phyloP scores from a whole-genome alignment of 2,888 invertebrate species.

The Ophioninae sp. region DNA sequence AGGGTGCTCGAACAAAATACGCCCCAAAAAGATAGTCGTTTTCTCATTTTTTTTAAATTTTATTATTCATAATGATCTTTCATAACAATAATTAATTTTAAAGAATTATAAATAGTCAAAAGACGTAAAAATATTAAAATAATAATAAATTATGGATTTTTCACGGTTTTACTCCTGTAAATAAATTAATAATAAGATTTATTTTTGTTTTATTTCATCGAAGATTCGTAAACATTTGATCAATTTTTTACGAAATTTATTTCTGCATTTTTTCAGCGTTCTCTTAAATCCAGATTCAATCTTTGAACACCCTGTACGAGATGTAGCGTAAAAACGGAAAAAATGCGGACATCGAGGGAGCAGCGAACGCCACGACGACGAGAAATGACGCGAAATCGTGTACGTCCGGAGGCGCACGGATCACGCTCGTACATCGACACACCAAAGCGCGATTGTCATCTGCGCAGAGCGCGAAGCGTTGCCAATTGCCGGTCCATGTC shows the following conservation, averaged over 20 bases:
- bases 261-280: background rate
- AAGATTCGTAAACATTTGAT: background rate
- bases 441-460: conserved; percentile 58
- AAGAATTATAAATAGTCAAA: background rate
- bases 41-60: too few species aligned
- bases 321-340: background rate
- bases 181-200: background rate
- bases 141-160: too few species aligned
- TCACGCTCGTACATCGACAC: conserved; percentile 45
- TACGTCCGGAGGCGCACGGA: conserved; percentile 35
- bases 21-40: too few species aligned
- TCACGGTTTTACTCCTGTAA: too few species aligned
- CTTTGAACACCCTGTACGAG: background rate
- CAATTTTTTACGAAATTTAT: background rate
- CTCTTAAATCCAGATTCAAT: background rate
- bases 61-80: too few species aligned
- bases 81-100: background rate
- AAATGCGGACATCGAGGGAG: background rate
- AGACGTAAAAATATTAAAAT: too few species aligned
- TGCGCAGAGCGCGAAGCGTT: conserved; percentile 60
- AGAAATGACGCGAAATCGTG: conserved; percentile 49
- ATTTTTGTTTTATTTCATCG: background rate
- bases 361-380: conserved; percentile 1
- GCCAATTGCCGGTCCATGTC: conserved; percentile 47
- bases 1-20: conserved; percentile 29